phyloP scores from a whole-genome alignment of 92 coral and sea anemone genomes.

The Palythoa heliodiscus region DNA sequence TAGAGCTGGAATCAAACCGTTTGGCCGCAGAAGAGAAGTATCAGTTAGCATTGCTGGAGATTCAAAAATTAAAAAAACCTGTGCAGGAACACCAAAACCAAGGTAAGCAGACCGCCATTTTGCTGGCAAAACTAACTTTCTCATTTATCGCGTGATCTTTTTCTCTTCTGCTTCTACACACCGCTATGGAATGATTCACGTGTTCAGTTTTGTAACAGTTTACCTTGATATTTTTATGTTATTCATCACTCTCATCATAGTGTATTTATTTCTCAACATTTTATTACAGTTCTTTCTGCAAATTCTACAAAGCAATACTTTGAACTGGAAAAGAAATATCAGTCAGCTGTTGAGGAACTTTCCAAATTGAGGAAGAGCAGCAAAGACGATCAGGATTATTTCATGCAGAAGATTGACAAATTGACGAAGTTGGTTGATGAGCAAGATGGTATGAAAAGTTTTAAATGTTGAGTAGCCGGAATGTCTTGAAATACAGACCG shows the following conservation, averaged over 20 bases:
- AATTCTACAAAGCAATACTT: not conserved
- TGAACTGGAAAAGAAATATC: slow-evolving; percentile 14
- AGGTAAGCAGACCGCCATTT: not conserved
- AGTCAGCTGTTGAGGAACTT: slow-evolving; percentile 5
- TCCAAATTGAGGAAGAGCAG: not conserved
- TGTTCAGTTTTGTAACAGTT: no score
- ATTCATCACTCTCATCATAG: no score
- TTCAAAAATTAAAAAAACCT: not conserved
- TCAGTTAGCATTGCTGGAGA: not conserved
- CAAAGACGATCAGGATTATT: slow-evolving; percentile 1
- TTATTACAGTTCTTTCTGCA: not conserved
- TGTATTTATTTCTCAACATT: not conserved
- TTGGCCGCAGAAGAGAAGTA: slow-evolving; percentile 1
- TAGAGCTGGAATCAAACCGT: not conserved
- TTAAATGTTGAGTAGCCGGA: no score
- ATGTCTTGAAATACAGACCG: no score
- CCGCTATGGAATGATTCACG: no score
- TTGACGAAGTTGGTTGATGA: slow-evolving; percentile 12
- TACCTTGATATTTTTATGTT: no score
- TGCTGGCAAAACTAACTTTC: not conserved
- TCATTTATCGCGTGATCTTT: not conserved
- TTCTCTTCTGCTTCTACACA: not conserved
- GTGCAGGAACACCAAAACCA: not conserved
- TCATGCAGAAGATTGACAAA: not conserved
- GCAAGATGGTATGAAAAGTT: not conserved